Base-by-base conservation (phyloP, 1,140 invertebrate species). In the Gryon sp. region DNA sequence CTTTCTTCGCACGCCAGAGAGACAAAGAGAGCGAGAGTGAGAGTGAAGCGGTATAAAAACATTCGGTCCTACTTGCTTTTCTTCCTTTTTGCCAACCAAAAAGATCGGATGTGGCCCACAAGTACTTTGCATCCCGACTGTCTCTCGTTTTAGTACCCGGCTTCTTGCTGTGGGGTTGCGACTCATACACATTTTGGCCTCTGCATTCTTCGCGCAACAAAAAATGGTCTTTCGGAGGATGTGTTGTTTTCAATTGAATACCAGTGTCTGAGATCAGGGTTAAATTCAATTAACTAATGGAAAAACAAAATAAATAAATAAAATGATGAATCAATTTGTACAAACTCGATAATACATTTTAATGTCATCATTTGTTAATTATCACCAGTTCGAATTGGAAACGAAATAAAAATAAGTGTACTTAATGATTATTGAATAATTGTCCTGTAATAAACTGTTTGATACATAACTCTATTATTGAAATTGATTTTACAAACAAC, bases 21-120 rank as follows among this genome's bases (percentile, higher is more conserved):
- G n/a, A n/a, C n/a, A n/a, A n/a, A n/a, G n/a, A n/a, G n/a, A n/a
- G n/a, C n/a, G n/a, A n/a, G n/a, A n/a, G n/a, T n/a, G n/a, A n/a
- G n/a, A n/a, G n/a, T n/a, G n/a, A 70, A 55, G 55, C 66, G 52
- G 30, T 53, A 60, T 46, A 70, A 70, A 70, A 69, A 53, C 55
- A 60, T 60, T 55, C 46, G 5, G n/a, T 0, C 7, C 5, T n/a
- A n/a, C 52, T 40, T 32, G 32, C 15, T 53, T 36, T 72, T 72
- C 45, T 41, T n/a, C n/a, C 57, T 63, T 62, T 72, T 45, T 14
- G 48, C 57, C 34, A n/a, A n/a, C n/a, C n/a, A n/a, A n/a, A n/a
- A n/a, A n/a, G 55, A 72, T 62, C 55, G 46, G 48, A 52, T 72
- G 20, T 46, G 43, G 34, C 28, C 12, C n/a, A n/a, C n/a, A 18